Evolutionary conservation across 2,888 invertebrate genomes (phyloP).

Genomic region (Perdita meconis): DNA sequence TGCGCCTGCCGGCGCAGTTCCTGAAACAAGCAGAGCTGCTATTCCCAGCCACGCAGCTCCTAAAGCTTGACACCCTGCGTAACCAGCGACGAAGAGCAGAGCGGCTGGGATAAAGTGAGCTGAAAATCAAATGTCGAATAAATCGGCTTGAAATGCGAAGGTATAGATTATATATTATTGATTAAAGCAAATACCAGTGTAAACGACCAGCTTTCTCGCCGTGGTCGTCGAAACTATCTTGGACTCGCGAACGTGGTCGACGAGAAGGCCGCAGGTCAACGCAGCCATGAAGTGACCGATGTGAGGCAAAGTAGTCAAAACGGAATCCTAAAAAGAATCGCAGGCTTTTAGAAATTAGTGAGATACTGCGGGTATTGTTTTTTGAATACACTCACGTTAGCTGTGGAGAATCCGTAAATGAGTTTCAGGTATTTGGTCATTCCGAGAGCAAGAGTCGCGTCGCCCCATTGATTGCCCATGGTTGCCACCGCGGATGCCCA

Average conservation of each 20-base stretch:
- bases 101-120: conserved; percentile 87
- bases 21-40: conserved; percentile 86
- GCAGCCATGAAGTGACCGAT: conserved; percentile 87
- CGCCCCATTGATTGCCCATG: conserved; percentile 87
- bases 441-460: conserved; percentile 86
- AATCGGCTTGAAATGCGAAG: background rate
- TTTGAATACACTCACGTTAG: conserved; percentile 85
- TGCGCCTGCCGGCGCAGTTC: conserved; percentile 86
- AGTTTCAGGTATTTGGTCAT: conserved; percentile 87
- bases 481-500: conserved; percentile 87
- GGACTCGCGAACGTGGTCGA: conserved; percentile 86
- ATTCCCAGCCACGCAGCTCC: conserved; percentile 86
- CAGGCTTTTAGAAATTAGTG: too few relatives aligned
- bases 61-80: conserved; percentile 86
- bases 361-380: background rate
- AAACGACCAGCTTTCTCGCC: conserved; percentile 86
- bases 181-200: conserved; percentile 83
- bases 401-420: conserved; percentile 86
- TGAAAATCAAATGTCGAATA: conserved; percentile 69
- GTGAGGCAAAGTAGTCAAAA: conserved; percentile 86
- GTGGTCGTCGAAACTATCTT: conserved; percentile 86
- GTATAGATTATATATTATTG: background rate
- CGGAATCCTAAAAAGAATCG: conserved; percentile 86
- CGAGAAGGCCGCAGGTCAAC: conserved; percentile 86
- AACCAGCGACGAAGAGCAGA: conserved; percentile 86